Evolutionary conservation across 2,113 vertebrate species (phyloP).

Genomic region (Pipa parva): DNA sequence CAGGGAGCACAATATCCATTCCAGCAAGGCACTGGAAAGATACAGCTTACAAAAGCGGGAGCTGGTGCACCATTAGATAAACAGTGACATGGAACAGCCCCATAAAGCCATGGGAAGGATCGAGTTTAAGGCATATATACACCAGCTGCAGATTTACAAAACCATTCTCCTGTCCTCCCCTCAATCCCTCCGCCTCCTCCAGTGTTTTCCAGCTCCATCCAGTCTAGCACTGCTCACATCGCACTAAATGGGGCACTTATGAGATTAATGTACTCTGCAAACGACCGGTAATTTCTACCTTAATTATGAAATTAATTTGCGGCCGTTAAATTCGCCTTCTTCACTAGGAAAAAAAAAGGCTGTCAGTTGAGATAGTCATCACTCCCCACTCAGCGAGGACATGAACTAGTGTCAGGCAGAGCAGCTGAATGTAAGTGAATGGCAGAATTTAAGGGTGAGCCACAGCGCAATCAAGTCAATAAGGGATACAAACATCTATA

Average conservation of each 20-base stretch:
- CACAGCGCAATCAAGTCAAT: too few species aligned
- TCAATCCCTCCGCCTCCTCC: conserved; percentile 15
- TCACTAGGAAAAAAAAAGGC: conserved; percentile 30
- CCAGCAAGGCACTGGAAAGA: too few species aligned
- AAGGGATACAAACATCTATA: too few species aligned
- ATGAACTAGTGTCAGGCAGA: neutral
- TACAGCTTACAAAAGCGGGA: neutral
- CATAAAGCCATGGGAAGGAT: neutral
- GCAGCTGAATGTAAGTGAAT: neutral
- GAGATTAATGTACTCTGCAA: conserved; percentile 45
- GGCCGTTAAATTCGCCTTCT: conserved; percentile 36
- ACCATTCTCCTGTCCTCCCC: conserved; percentile 12
- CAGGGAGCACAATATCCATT: too few species aligned
- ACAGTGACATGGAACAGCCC: neutral
- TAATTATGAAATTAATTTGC: conserved; percentile 43
- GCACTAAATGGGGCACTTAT: conserved; percentile 32
- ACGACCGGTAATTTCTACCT: conserved; percentile 42
- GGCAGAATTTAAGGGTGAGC: neutral
- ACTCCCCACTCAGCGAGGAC: neutral
- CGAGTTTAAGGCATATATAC: neutral
- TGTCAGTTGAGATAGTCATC: conserved; percentile 13
- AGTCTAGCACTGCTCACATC: conserved; percentile 26
- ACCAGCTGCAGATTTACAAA: conserved; percentile 18
- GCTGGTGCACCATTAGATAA: neutral
- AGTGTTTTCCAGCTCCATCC: conserved; percentile 3